Evolutionary conservation across 2,888 invertebrate species (phyloP).

Genomic region (Ochropleura plecta): DNA sequence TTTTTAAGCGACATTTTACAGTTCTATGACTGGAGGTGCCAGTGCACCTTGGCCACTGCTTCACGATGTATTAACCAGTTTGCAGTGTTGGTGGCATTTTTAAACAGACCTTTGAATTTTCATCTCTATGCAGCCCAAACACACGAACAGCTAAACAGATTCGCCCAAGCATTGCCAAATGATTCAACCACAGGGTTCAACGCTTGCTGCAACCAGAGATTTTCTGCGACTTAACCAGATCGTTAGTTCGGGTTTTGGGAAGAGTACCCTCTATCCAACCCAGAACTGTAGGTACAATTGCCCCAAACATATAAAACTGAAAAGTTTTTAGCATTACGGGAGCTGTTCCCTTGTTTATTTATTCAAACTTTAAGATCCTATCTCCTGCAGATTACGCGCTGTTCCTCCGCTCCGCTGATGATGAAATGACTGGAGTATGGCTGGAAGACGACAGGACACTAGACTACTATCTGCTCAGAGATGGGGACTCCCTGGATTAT

Average conservation of each 20-base stretch:
- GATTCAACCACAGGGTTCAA: not conserved
- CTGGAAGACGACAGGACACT: conserved; percentile 96
- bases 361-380: not conserved
- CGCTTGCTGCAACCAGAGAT: not conserved
- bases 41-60: not conserved
- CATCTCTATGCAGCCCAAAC: not conserved
- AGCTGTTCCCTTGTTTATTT: not conserved
- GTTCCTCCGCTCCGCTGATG: conserved; percentile 98
- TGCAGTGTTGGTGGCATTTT: accelerated
- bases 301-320: not conserved
- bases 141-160: not conserved
- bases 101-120: not conserved
- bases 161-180: not conserved
- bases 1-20: not conserved
- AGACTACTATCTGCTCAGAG: conserved; percentile 98
- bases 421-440: conserved; percentile 98
- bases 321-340: not conserved
- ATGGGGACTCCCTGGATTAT: conserved; percentile 98
- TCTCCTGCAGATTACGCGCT: conserved; percentile 95
- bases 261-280: no score
- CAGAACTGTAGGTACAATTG: no score
- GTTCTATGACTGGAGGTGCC: not conserved
- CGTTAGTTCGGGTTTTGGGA: not conserved
- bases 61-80: not conserved
- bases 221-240: not conserved